A percentile compares a stretch with the other conserved stretches of the same genome.
Evolutionary conservation across 2,797 vertebrate species (phyloP).

Genomic region (Dromococcyx pavoninus): DNA sequence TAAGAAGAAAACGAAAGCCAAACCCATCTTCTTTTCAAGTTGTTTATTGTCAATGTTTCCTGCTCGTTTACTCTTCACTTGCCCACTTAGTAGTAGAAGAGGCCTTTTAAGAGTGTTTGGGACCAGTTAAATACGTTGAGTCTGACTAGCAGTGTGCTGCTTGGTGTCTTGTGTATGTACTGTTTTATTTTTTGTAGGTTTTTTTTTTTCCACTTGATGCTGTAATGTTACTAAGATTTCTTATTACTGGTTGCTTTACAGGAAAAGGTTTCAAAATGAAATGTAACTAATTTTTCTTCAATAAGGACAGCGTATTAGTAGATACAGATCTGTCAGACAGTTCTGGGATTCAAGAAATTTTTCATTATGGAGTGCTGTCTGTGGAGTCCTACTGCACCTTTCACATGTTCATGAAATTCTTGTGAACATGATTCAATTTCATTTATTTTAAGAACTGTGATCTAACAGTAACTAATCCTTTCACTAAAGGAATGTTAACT

Average conservation of each 20-base stretch:
- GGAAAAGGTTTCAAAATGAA: not conserved
- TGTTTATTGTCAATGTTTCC: not conserved
- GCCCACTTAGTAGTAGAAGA: not conserved
- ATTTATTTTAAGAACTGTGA: not conserved
- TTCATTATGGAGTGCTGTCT: not conserved
- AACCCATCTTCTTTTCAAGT: not conserved
- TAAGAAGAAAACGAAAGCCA: not conserved
- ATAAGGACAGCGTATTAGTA: not conserved
- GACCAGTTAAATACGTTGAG: not conserved
- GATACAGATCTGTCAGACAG: not conserved
- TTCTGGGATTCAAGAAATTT: not conserved
- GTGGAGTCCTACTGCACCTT: not conserved
- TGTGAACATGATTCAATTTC: not conserved
- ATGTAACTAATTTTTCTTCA: not conserved
- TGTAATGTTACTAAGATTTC: not conserved
- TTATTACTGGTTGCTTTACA: not conserved
- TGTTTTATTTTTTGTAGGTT: not conserved
- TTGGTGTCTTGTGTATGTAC: fast-evolving
- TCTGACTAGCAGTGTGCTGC: not conserved
- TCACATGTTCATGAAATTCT: not conserved
- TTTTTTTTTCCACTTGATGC: not conserved
- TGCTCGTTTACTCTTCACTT: not conserved
- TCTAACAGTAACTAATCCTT: not conserved
- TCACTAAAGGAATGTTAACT: not conserved
- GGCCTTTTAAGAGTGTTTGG: not conserved